phyloP scores from a whole-genome alignment of 2,888 invertebrate genomes.

The Rhagonycha fulva region DNA sequence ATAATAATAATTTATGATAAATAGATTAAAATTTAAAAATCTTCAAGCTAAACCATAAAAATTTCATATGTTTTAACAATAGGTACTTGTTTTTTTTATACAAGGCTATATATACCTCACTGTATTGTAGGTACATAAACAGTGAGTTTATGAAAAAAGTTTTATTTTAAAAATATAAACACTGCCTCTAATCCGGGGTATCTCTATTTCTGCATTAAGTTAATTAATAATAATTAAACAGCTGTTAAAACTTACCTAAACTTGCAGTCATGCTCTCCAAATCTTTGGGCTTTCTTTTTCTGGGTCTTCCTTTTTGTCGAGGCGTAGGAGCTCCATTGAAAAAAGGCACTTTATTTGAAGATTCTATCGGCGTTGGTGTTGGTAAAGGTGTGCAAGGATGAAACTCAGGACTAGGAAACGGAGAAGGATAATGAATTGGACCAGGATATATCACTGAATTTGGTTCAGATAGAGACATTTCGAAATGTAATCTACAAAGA shows the following conservation, averaged over 20 bases:
- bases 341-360: constrained; percentile 53
- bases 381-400: constrained; percentile 55
- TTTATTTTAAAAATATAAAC: too few species aligned
- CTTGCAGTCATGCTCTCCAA: constrained; percentile 84
- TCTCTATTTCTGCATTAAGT: neutral
- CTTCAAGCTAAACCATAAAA: too few species aligned
- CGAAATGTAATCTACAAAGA: constrained; percentile 80
- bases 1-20: too few species aligned
- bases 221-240: neutral
- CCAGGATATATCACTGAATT: constrained; percentile 58
- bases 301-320: constrained; percentile 88
- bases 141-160: too few species aligned
- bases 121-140: too few species aligned
- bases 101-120: too few species aligned
- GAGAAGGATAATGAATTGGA: constrained; percentile 59
- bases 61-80: too few species aligned
- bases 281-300: constrained; percentile 92
- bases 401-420: constrained; percentile 60
- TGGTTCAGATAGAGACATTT: constrained; percentile 54
- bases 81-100: too few species aligned
- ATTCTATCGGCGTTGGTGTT: constrained; percentile 59
- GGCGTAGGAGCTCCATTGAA: constrained; percentile 71
- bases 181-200: too few species aligned
- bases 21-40: too few species aligned
- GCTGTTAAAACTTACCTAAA: constrained; percentile 68